These are phyloP conservation scores for Grus americana DNA, from an alignment of 2,113 vertebrate species.

Conservation along the genomic window DNA sequence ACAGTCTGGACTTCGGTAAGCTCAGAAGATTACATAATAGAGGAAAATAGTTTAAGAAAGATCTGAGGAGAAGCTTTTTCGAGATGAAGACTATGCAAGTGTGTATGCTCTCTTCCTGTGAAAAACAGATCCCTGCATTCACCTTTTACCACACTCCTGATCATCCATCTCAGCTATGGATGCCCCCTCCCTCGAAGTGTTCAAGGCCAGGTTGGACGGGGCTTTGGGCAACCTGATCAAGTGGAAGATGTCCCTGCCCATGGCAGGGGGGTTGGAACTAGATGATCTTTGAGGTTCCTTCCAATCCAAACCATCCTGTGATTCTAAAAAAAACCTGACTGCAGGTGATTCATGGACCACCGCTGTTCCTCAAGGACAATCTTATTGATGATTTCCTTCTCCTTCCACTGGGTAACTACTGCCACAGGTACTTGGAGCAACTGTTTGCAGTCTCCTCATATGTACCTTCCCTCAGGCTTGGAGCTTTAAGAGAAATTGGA, in stretches of 20 bases:
- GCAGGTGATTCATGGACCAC: background rate
- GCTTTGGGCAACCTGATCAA: background rate
- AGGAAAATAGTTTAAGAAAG: background rate
- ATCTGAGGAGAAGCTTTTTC: background rate
- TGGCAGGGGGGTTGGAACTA: rapidly evolving
- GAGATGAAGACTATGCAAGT: background rate
- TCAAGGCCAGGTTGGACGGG: background rate
- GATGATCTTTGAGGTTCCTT: background rate
- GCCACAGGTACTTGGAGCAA: background rate
- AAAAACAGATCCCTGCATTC: background rate
- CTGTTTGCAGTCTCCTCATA: background rate
- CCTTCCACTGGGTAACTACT: background rate
- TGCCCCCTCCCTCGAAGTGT: background rate
- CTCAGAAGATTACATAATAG: background rate
- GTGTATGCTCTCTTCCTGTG: background rate
- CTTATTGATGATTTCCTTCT: background rate
- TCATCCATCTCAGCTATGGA: background rate
- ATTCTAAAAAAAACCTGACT: background rate
- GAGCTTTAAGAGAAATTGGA: background rate
- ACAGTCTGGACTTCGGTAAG: background rate
- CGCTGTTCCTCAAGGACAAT: background rate
- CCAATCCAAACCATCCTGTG: background rate
- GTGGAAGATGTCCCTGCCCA: background rate
- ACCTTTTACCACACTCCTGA: background rate
- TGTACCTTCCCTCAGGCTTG: rapidly evolving